phyloP scores from a whole-genome alignment of 2,888 invertebrate genomes.

The Podotricha telesiphe region DNA sequence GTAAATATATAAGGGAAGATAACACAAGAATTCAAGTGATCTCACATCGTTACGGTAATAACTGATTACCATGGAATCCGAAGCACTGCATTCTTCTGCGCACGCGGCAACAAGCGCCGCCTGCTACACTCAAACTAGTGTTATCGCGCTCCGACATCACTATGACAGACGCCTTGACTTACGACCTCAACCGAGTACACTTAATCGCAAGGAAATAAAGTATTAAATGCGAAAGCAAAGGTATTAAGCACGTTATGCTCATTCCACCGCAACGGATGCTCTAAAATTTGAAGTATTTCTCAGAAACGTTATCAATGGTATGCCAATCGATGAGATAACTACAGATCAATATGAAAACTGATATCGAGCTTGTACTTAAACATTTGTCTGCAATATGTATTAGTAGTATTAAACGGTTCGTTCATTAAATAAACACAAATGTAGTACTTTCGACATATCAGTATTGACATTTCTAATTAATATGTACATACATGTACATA shows the following conservation, averaged over 20 bases:
- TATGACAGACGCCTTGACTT: slow-evolving; percentile 57
- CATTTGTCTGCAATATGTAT: background rate
- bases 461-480: background rate
- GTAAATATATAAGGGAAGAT: background rate
- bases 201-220: slow-evolving; percentile 53
- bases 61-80: slow-evolving; percentile 72
- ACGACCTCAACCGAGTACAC: slow-evolving; percentile 45
- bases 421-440: slow-evolving; percentile 1
- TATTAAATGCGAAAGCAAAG: slow-evolving; percentile 47
- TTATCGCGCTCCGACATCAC: slow-evolving; percentile 75
- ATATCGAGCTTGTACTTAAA: slow-evolving; percentile 46
- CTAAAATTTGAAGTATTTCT: slow-evolving; percentile 56
- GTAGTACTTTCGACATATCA: background rate
- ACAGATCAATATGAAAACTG: slow-evolving; percentile 56
- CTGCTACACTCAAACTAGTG: slow-evolving; percentile 65
- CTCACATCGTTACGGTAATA: slow-evolving; percentile 34
- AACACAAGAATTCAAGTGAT: slow-evolving; percentile 14
- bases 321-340: slow-evolving; percentile 65
- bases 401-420: slow-evolving; percentile 1
- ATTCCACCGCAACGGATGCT: slow-evolving; percentile 60
- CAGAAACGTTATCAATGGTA: slow-evolving; percentile 62
- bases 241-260: slow-evolving; percentile 55
- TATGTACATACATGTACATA: background rate
- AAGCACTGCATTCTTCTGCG: slow-evolving; percentile 80
- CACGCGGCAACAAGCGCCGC: slow-evolving; percentile 74